These are phyloP conservation scores for Proterorhinus semilunaris DNA, from an alignment of 2,113 vertebrate genomes.

Conservation along the genomic window DNA sequence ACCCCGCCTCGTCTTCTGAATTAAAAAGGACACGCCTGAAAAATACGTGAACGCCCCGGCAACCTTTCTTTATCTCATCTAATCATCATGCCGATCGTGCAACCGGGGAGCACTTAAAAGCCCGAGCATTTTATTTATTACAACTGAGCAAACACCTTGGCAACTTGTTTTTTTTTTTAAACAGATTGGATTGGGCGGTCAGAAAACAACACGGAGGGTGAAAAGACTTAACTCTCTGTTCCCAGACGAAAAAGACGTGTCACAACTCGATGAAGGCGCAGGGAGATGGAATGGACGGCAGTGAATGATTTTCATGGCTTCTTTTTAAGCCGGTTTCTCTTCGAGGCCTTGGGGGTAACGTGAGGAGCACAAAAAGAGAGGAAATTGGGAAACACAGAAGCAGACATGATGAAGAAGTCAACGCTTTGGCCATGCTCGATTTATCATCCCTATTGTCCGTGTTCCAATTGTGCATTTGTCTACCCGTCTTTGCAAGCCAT, in stretches of 20 bases:
- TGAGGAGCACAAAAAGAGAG: conserved; percentile 28
- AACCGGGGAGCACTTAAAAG: conserved; percentile 10
- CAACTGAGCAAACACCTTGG: conserved; percentile 54
- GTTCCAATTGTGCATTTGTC: conserved; percentile 7
- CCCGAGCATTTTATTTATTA: conserved; percentile 52
- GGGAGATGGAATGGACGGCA: conserved; percentile 44
- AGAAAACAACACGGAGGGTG: conserved; percentile 47
- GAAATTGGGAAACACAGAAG: conserved; percentile 45
- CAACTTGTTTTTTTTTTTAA: conserved; percentile 60
- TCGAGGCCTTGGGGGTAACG: conserved; percentile 53
- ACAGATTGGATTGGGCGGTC: conserved; percentile 44
- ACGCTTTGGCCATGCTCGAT: conserved; percentile 52
- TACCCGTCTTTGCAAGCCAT: conserved; percentile 27
- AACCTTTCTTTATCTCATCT: conserved; percentile 3
- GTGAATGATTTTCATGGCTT: conserved; percentile 74
- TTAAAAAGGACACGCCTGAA: conserved; percentile 63
- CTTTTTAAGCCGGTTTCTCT: conserved; percentile 66
- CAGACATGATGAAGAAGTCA: conserved; percentile 40
- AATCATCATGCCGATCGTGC: conserved; percentile 63
- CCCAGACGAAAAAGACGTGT: conserved; percentile 2
- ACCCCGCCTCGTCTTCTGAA: conserved; percentile 44
- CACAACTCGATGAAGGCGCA: conserved; percentile 60
- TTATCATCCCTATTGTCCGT: conserved; percentile 32
- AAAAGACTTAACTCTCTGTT: conserved; percentile 29
- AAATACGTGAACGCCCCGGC: conserved; percentile 43